phyloP scores from a whole-genome alignment of 2,113 vertebrate genomes.

The Cyanistes caeruleus region DNA sequence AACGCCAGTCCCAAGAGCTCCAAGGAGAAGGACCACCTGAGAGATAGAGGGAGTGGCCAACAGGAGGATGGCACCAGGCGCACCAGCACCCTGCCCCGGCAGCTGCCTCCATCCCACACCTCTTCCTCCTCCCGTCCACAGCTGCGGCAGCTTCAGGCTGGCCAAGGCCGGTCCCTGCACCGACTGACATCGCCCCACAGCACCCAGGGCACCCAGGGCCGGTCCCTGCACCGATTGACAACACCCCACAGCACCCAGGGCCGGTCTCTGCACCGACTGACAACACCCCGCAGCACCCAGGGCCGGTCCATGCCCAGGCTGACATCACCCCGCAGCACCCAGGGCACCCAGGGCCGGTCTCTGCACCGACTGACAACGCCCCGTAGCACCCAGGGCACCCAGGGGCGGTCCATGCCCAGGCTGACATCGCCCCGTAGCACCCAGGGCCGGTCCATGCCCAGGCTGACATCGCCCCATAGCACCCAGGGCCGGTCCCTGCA shows the following conservation, averaged over 20 bases:
- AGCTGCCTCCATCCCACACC: neutral
- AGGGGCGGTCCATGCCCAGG: too few relatives aligned
- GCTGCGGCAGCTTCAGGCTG: neutral
- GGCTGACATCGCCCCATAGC: neutral
- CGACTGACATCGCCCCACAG: neutral
- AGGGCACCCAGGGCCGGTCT: neutral
- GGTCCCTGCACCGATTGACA: neutral
- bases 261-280: neutral
- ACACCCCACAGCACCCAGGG: neutral
- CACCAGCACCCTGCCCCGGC: neutral
- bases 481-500: neutral
- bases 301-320: neutral
- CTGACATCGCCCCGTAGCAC: neutral
- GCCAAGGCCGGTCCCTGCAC: neutral
- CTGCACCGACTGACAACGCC: accelerated
- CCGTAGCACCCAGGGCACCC: neutral
- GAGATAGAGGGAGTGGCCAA: neutral
- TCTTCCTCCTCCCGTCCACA: neutral
- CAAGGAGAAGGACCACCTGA: neutral
- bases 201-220: neutral
- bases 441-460: neutral
- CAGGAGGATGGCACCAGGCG: neutral
- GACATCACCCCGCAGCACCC: neutral
- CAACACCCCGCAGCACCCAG: neutral
- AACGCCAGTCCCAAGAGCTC: neutral